Conservation (phyloP, 1,140 invertebrate species). For the Chironomus tepperi region DNA sequence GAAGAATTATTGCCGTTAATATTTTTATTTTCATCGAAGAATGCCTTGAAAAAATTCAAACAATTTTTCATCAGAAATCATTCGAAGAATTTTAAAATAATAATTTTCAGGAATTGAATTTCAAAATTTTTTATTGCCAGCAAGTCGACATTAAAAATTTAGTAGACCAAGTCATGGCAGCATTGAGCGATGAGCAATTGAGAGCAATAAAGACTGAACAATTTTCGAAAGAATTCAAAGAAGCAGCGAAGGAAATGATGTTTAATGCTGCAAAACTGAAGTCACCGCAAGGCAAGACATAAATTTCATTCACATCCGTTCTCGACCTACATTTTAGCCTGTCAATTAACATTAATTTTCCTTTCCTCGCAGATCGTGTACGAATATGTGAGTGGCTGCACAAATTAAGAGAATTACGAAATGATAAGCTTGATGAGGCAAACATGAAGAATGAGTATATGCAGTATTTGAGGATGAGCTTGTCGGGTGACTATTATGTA, state of each 20-base stretch:
- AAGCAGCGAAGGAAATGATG: neutral
- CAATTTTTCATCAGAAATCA: neutral
- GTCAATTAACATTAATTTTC: constrained; percentile 14
- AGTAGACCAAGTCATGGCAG: neutral
- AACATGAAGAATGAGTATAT: neutral
- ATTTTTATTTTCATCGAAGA: neutral
- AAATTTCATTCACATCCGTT: too few species aligned
- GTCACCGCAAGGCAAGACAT: neutral
- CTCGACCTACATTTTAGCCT: neutral
- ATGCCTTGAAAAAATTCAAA: neutral
- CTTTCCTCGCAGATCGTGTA: neutral
- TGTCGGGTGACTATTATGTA: neutral
- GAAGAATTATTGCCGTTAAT: neutral
- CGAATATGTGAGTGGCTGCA: neutral
- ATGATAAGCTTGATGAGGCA: neutral
- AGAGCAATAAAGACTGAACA: neutral
- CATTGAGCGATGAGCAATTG: neutral
- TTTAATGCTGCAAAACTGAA: neutral
- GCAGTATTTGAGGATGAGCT: neutral
- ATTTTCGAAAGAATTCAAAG: neutral
- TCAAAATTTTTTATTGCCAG: too few species aligned
- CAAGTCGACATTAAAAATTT: too few species aligned
- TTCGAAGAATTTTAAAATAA: neutral
- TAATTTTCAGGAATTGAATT: neutral
- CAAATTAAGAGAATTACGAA: constrained; percentile 2